These are phyloP conservation scores for Oreohelix idahoensis DNA, from an alignment of 1,140 invertebrate species.

Conservation along the genomic window DNA sequence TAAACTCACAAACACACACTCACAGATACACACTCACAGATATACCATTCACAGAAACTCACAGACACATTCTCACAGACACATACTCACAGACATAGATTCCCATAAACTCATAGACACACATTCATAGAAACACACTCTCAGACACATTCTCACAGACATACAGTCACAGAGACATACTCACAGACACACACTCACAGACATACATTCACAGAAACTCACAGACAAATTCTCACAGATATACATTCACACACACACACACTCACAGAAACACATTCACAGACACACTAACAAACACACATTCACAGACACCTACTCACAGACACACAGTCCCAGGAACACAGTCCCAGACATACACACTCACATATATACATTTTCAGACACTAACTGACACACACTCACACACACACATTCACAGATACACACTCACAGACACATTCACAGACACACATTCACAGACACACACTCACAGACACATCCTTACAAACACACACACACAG, in stretches of 20 bases:
- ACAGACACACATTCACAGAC: too few relatives aligned
- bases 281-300: constrained; percentile 11
- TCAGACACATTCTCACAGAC: constrained; percentile 2
- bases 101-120: too few relatives aligned
- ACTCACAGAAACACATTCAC: background rate
- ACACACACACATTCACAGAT: too few relatives aligned
- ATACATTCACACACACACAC: constrained; percentile 21
- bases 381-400: too few relatives aligned
- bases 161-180: constrained; percentile 8
- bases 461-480: too few relatives aligned
- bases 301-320: constrained; percentile 8
- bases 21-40: background rate
- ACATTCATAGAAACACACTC: too few relatives aligned
- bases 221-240: constrained; percentile 12
- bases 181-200: too few relatives aligned
- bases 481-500: too few relatives aligned
- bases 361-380: background rate
- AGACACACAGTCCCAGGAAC: background rate
- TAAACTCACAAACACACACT: constrained; percentile 3
- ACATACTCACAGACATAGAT: too few relatives aligned
- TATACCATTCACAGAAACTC: too few relatives aligned
- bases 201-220: constrained; percentile 7
- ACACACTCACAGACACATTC: too few relatives aligned
- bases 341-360: background rate
- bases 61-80: too few relatives aligned